A percentile compares a stretch with the other conserved stretches of the same genome.
phyloP scores from a whole-genome alignment of 2,797 vertebrate species.

The Hylomyscus alleni region DNA sequence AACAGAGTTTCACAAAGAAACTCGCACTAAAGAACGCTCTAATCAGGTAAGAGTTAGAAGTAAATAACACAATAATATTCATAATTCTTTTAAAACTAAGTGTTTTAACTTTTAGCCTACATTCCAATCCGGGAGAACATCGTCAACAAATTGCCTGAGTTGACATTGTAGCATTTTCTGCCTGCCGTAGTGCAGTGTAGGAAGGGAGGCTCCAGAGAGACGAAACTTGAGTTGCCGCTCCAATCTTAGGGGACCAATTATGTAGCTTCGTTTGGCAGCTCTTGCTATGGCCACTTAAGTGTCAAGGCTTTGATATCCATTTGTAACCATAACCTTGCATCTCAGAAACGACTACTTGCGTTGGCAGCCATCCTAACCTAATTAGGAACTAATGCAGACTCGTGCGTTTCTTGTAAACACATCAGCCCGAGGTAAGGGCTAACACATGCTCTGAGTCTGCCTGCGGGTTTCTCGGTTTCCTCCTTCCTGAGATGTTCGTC shows the following conservation, averaged over 20 bases:
- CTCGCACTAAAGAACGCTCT: slow-evolving; percentile 33
- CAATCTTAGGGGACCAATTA: slow-evolving; percentile 68
- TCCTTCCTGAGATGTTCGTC: slow-evolving; percentile 46
- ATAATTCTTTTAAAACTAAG: slow-evolving; percentile 76
- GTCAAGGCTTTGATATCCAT: slow-evolving; percentile 79
- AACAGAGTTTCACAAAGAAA: slow-evolving; percentile 77
- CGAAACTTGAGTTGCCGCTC: slow-evolving; percentile 65
- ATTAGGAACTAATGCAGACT: slow-evolving; percentile 79
- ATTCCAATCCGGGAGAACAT: slow-evolving; percentile 71
- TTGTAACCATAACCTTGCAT: slow-evolving; percentile 76
- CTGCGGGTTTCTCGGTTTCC: slow-evolving; percentile 72
- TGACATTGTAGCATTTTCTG: slow-evolving; percentile 61
- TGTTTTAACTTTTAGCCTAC: slow-evolving; percentile 72
- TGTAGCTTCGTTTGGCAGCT: slow-evolving; percentile 60
- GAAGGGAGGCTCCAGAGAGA: background rate
- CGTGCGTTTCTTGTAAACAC: slow-evolving; percentile 77
- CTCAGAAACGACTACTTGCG: slow-evolving; percentile 79
- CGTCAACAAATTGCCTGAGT: slow-evolving; percentile 72
- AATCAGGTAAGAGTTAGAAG: slow-evolving; percentile 77
- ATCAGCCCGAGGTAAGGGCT: slow-evolving; percentile 55
- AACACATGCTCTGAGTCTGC: slow-evolving; percentile 66
- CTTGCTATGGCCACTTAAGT: slow-evolving; percentile 78
- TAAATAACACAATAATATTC: slow-evolving; percentile 80
- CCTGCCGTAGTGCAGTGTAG: slow-evolving; percentile 26
- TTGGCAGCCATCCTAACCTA: slow-evolving; percentile 78